Percentiles rank a stretch among this genome's conserved stretches.
Evolutionary conservation across 2,888 invertebrate genomes (phyloP).

Genomic region (Sturmia bella): DNA sequence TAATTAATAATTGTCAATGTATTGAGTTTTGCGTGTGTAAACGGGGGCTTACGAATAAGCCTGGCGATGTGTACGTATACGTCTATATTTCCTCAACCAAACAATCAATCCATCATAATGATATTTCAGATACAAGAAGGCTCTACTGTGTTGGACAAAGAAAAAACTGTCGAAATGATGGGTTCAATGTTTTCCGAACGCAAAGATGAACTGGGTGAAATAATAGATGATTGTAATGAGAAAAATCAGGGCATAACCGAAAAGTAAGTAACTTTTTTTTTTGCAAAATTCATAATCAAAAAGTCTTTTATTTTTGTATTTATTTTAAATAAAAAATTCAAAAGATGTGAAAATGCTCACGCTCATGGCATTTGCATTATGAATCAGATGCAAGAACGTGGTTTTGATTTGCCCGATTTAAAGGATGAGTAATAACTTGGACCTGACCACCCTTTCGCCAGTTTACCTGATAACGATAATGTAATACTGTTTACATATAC

Average conservation of each 20-base stretch:
- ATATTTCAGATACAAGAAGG: slow-evolving; percentile 68
- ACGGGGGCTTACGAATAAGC: too few relatives aligned
- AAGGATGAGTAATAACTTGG: slow-evolving; percentile 71
- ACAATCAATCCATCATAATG: not conserved
- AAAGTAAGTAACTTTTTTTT: slow-evolving; percentile 76
- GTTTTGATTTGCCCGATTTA: slow-evolving; percentile 73
- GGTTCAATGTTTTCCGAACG: slow-evolving; percentile 73
- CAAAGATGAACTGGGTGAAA: slow-evolving; percentile 60
- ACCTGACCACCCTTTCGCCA: not conserved
- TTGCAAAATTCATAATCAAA: not conserved
- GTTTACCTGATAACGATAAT: slow-evolving; percentile 48
- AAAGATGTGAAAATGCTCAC: slow-evolving; percentile 76
- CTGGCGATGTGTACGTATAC: too few relatives aligned
- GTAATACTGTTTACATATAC: slow-evolving; percentile 40
- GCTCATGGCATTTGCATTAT: slow-evolving; percentile 75
- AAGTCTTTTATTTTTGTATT: not conserved
- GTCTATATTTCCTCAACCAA: too few relatives aligned
- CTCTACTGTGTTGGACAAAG: slow-evolving; percentile 57
- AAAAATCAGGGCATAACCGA: slow-evolving; percentile 68
- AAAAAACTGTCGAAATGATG: slow-evolving; percentile 72
- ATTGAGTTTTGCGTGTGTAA: too few relatives aligned
- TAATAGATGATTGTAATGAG: slow-evolving; percentile 69
- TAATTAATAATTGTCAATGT: too few relatives aligned
- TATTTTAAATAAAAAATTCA: too few relatives aligned
- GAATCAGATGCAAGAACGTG: slow-evolving; percentile 70